A percentile compares a stretch with the other conserved stretches of the same genome.
Evolutionary conservation across 1,140 invertebrate genomes (phyloP).

Genomic region (Epicauta chinensis): DNA sequence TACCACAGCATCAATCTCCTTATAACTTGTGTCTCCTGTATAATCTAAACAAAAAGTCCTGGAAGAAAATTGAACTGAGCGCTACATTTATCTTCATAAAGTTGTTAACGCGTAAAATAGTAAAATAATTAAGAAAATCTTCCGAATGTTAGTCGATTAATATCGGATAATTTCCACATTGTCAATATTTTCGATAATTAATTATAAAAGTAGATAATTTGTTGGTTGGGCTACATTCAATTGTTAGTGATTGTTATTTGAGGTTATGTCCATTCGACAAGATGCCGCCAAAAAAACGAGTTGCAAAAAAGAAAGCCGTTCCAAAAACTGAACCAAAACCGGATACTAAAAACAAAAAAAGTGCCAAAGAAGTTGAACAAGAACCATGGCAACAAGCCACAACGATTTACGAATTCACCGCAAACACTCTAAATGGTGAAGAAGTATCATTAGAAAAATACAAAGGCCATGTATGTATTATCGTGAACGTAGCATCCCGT

Average conservation of each 20-base stretch:
- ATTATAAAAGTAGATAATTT: background rate
- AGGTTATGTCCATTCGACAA: background rate
- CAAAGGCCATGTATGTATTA: slow-evolving; percentile 59
- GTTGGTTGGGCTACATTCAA: background rate
- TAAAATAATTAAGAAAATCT: too few relatives aligned
- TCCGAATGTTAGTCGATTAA: too few relatives aligned
- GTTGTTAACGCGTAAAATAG: too few relatives aligned
- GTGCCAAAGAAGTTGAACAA: background rate
- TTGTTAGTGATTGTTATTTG: background rate
- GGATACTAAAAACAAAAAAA: background rate
- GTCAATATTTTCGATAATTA: too few relatives aligned
- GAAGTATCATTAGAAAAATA: slow-evolving; percentile 65
- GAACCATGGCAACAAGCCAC: slow-evolving; percentile 50
- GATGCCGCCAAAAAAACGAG: slow-evolving; percentile 1
- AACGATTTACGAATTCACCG: slow-evolving; percentile 68
- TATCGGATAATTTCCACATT: too few relatives aligned
- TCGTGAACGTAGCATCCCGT: slow-evolving; percentile 81
- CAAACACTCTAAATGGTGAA: slow-evolving; percentile 64
- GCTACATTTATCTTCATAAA: too few relatives aligned
- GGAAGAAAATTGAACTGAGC: too few relatives aligned
- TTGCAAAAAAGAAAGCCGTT: background rate
- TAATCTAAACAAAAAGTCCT: too few relatives aligned
- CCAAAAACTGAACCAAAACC: background rate
- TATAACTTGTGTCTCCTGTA: too few relatives aligned
- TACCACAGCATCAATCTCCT: too few relatives aligned